Conservation (phyloP, 2,888 invertebrate species). For the Alloplasta piceator region DNA sequence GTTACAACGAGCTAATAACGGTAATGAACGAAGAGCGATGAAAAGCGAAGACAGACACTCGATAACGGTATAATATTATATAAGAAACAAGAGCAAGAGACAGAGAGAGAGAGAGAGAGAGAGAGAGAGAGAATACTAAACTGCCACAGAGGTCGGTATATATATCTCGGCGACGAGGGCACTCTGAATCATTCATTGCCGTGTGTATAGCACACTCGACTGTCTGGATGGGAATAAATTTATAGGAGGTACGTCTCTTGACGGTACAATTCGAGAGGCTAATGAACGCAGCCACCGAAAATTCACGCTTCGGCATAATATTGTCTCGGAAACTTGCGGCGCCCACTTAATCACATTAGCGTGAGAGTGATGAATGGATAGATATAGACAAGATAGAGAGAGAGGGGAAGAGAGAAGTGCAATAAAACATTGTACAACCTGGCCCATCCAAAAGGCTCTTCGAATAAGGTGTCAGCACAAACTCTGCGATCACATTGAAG, state of each 20-base stretch:
- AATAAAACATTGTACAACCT: conserved; percentile 17
- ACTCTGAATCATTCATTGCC: conserved; percentile 51
- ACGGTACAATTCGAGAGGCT: conserved; percentile 5
- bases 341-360: conserved; percentile 55
- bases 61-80: conserved; percentile 43
- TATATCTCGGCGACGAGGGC: conserved; percentile 15
- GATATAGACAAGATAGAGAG: conserved; percentile 17
- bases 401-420: conserved; percentile 1
- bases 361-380: conserved; percentile 37
- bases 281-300: conserved; percentile 50
- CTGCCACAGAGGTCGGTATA: conserved; percentile 17
- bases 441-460: conserved; percentile 28
- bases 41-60: conserved; percentile 33
- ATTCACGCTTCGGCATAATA: conserved; percentile 56
- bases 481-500: too few relatives aligned
- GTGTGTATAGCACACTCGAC: conserved; percentile 5
- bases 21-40: conserved; percentile 73
- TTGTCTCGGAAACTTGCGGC: conserved; percentile 46
- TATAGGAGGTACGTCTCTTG: not conserved
- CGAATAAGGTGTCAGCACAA: conserved; percentile 27
- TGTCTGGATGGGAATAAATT: conserved; percentile 14
- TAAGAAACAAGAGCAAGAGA: not conserved
- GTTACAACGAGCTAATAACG: conserved; percentile 76
- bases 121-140: not conserved
- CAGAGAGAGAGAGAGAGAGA: not conserved